phyloP scores from a whole-genome alignment of 1,140 invertebrate genomes.

The Steinernema khuongi region DNA sequence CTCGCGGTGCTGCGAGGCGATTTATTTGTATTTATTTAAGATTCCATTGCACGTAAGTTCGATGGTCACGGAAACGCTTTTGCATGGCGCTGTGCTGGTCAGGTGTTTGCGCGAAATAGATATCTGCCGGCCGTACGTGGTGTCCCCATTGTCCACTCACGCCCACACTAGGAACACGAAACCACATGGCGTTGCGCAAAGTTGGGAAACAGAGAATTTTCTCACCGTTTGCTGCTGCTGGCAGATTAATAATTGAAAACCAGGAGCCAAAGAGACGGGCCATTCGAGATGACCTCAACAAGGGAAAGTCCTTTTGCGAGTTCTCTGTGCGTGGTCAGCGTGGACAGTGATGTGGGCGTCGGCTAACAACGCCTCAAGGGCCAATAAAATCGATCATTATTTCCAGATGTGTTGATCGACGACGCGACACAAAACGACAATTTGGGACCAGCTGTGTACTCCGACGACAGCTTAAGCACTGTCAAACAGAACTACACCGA shows the following conservation, averaged over 20 bases:
- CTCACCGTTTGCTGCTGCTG: slow-evolving; percentile 9
- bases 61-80: background rate
- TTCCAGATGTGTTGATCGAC: slow-evolving; percentile 9
- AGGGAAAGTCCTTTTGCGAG: background rate
- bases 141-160: background rate
- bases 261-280: background rate
- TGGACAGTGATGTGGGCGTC: background rate
- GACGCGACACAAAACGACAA: background rate
- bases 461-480: background rate
- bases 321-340: background rate
- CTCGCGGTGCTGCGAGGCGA: background rate
- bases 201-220: background rate
- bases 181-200: background rate
- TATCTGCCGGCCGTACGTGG: background rate
- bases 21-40: slow-evolving; percentile 16
- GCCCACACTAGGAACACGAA: background rate
- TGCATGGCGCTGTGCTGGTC: background rate
- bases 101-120: background rate
- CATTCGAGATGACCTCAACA: background rate
- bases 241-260: background rate
- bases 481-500: background rate
- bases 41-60: slow-evolving; percentile 6
- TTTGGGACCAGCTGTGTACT: background rate
- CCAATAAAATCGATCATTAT: background rate
- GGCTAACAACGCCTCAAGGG: background rate